Percentiles rank a stretch among this genome's conserved stretches.
phyloP scores from a whole-genome alignment of 1,140 invertebrate species.

The Melitaea cinxia region DNA sequence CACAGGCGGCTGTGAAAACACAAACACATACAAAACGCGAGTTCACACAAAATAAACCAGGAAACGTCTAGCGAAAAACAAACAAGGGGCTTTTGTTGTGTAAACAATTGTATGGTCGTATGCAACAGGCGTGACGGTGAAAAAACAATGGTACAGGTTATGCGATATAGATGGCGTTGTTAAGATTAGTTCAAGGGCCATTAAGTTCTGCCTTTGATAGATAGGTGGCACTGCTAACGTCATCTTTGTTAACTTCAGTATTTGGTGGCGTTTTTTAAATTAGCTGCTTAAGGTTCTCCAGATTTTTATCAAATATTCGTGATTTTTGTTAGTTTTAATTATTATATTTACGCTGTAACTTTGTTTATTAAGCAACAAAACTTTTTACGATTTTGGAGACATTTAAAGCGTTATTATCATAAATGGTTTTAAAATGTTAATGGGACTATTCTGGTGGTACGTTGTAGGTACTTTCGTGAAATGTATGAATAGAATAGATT shows the following conservation, averaged over 20 bases:
- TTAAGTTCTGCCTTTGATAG: constrained; percentile 28
- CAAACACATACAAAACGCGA: constrained; percentile 47
- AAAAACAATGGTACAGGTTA: constrained; percentile 65
- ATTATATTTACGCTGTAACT: no score
- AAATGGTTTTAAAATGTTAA: no score
- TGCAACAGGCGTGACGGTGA: constrained; percentile 76
- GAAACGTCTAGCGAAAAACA: constrained; percentile 81
- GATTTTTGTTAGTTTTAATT: no score
- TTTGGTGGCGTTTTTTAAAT: not conserved
- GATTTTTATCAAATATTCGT: no score
- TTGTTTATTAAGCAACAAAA: no score
- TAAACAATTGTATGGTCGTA: constrained; percentile 74
- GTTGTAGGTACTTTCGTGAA: no score
- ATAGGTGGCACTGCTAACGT: constrained; percentile 58
- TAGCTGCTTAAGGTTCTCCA: no score
- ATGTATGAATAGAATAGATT: no score
- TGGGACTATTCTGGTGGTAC: no score
- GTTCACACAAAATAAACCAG: constrained; percentile 80
- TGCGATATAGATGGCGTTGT: constrained; percentile 59
- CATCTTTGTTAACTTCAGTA: not conserved
- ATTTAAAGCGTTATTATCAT: no score
- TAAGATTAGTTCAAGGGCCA: not conserved
- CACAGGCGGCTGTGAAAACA: constrained; percentile 74
- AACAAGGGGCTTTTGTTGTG: constrained; percentile 80
- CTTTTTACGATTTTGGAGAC: no score